Conservation (phyloP, 1,140 invertebrate genomes). For the Reticulitermes speratus region DNA sequence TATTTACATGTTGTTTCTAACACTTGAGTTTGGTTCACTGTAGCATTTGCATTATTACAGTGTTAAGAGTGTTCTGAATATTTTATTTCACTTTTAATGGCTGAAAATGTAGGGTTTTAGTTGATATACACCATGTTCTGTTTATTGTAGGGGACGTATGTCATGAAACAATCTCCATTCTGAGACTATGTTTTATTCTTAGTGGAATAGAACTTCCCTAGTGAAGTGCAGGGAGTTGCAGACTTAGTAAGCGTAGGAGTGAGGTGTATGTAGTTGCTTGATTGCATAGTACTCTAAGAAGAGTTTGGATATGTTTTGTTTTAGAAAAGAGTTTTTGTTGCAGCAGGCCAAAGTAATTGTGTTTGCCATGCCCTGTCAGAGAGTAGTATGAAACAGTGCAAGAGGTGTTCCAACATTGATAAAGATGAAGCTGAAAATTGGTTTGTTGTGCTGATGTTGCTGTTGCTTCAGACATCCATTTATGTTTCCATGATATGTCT, state of each 20-base stretch:
- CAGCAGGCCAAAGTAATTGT: background rate
- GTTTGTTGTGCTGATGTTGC: too few species aligned
- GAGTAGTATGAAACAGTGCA: background rate
- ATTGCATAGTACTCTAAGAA: too few species aligned
- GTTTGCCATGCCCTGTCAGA: slow-evolving; percentile 1
- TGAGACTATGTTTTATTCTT: too few species aligned
- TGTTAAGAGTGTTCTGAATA: background rate
- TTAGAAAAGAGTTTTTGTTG: background rate
- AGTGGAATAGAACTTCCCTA: too few species aligned
- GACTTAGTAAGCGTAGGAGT: too few species aligned
- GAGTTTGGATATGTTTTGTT: background rate
- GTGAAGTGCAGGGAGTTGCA: too few species aligned
- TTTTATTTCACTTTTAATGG: background rate
- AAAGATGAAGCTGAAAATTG: too few species aligned
- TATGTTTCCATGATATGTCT: slow-evolving; percentile 2
- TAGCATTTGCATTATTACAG: background rate
- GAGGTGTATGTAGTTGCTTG: too few species aligned
- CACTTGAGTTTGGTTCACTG: background rate
- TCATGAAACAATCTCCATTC: background rate
- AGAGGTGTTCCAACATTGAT: background rate
- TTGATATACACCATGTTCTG: background rate
- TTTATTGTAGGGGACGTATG: background rate
- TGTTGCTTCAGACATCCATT: background rate
- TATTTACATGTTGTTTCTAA: background rate
- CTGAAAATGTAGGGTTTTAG: background rate